Base-by-base conservation (phyloP, 2,113 vertebrate species). In the Climacteris rufus region DNA sequence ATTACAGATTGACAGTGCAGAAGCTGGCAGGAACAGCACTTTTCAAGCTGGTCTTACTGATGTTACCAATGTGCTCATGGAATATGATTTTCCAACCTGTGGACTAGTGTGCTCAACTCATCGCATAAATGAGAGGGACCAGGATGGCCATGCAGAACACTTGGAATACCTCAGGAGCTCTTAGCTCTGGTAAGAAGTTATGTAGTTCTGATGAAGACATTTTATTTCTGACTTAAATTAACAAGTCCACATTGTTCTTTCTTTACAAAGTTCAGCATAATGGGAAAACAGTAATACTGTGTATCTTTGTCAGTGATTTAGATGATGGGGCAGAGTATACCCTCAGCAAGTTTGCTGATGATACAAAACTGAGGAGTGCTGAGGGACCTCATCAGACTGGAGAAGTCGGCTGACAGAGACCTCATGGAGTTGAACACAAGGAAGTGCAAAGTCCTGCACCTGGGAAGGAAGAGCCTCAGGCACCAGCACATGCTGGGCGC, bases 141-240 rank as follows among this genome's bases (percentile, higher is more conserved):
- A 70, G 61, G 23, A 21, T 66, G 49, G 27, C 54, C 33, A 24
- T 42, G 11, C 19, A 63, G 75, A 83, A 60, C 5, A 15, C 35
- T 45, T 83, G 31, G 30, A 64, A 20, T 42, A 31, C 15, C 7
- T 4, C 59, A 57, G 19, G 27, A 79, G 8, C 66, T 63, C 27
- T 83, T 42, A 74, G 52, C 31, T 61, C 47, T 70, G 22, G 3
- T 81, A 22, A 42, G 24, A 54, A 10, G 17, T 74, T 86, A 21
- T 37, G 28, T 35, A 85, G 23, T 47, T 83, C 23, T 78, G 20
- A 9, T 50, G 74, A 91, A 93, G n/a, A 69, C 8, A 13, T 82
- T 78, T 93, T 82, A 22, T 64, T 92, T 94, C 65, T 85, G 22
- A 44, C 31, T 83, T 74, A 39, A 20, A 39, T 84, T 82, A 33